phyloP scores from a whole-genome alignment of 2,888 invertebrate genomes.

The Theristus sp. region DNA sequence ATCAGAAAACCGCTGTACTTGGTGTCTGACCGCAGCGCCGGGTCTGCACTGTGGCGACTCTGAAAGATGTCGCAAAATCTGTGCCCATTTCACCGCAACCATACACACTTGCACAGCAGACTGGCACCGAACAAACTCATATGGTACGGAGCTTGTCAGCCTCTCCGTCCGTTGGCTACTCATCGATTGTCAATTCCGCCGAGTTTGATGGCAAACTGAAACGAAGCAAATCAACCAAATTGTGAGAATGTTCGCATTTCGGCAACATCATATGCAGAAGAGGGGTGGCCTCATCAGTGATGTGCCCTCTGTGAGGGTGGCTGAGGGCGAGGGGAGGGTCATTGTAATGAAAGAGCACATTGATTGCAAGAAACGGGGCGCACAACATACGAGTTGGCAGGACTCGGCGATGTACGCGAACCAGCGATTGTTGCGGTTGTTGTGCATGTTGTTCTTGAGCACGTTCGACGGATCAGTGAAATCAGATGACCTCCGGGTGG shows the following conservation, averaged over 20 bases:
- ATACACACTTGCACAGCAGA: too few relatives aligned
- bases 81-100: too few relatives aligned
- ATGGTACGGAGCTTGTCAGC: constrained; percentile 4
- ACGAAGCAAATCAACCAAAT: too few relatives aligned
- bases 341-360: too few relatives aligned
- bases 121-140: too few relatives aligned
- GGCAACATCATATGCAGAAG: too few relatives aligned
- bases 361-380: too few relatives aligned
- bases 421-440: neutral
- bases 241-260: too few relatives aligned
- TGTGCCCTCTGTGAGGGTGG: too few relatives aligned
- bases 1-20: constrained; percentile 27
- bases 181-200: neutral
- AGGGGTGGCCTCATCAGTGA: too few relatives aligned
- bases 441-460: neutral
- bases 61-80: too few relatives aligned
- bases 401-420: constrained; percentile 25
- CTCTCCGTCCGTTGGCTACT: neutral
- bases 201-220: neutral
- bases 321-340: too few relatives aligned
- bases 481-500: neutral
- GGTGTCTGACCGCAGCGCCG: constrained; percentile 15
- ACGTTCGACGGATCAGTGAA: neutral
- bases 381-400: neutral
- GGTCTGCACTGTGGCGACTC: constrained; percentile 19